Evolutionary conservation across 1,140 invertebrate genomes (phyloP).

Genomic region (Pogonomyrmex californicus): DNA sequence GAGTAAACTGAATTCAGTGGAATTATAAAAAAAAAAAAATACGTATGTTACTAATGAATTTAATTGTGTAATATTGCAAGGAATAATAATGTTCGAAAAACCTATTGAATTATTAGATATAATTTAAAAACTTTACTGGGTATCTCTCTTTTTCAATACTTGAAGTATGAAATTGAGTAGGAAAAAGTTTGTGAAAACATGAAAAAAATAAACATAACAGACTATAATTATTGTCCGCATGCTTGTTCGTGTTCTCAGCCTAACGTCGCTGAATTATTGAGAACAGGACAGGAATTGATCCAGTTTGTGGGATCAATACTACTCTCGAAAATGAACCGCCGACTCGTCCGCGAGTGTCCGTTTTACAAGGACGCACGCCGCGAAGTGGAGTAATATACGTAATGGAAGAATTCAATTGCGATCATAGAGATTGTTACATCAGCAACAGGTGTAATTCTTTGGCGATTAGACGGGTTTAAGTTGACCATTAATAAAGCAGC

Average conservation of each 20-base stretch:
- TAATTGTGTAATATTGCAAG: not conserved
- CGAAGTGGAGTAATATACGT: conserved; percentile 25
- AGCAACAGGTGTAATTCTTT: conserved; percentile 71
- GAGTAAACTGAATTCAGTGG: not conserved
- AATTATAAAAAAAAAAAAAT: not conserved
- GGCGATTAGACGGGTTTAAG: conserved; percentile 36
- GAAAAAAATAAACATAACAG: conserved; percentile 9
- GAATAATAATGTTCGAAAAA: not conserved
- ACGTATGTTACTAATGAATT: not conserved
- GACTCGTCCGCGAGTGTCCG: not conserved
- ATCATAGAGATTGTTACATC: conserved; percentile 56
- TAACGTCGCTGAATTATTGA: conserved; percentile 67
- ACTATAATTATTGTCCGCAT: not conserved
- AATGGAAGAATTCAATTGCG: conserved; percentile 56
- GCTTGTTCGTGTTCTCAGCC: not conserved
- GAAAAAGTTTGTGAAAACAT: not conserved
- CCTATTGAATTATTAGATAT: not conserved
- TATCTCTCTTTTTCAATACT: not conserved
- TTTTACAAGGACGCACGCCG: conserved; percentile 6
- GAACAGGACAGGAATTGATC: conserved; percentile 64
- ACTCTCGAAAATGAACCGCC: conserved; percentile 68
- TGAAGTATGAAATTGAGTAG: not conserved
- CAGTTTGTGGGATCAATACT: conserved; percentile 67
- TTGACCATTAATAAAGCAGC: conserved; percentile 28
- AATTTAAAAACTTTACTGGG: not conserved